Evolutionary conservation across 2,888 invertebrate genomes (phyloP).

Genomic region (Quadriops clusia): DNA sequence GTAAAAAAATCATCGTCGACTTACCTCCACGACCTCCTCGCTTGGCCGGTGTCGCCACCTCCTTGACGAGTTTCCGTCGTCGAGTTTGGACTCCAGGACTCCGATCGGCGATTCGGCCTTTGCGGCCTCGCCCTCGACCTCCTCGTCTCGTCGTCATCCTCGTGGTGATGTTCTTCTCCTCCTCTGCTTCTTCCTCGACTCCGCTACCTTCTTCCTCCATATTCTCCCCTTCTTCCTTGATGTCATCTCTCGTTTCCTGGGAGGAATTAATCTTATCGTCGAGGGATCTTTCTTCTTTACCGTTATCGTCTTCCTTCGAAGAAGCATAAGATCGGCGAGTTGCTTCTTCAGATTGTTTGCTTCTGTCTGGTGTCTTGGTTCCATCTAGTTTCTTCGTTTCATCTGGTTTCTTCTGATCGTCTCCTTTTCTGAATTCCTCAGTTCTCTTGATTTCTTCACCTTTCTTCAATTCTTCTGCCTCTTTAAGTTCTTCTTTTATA

Average conservation of each 20-base stretch:
- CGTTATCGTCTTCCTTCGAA: slow-evolving; percentile 9
- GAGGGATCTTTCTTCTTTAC: slow-evolving; percentile 15
- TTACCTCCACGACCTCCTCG: slow-evolving; percentile 38
- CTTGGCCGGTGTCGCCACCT: slow-evolving; percentile 21
- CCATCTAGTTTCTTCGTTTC: slow-evolving; percentile 14
- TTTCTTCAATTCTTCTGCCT: background rate
- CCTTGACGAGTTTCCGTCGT: slow-evolving; percentile 35
- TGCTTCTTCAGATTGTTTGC: slow-evolving; percentile 2
- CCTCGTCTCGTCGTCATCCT: slow-evolving; percentile 6
- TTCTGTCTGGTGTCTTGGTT: too few species aligned
- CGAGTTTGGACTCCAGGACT: slow-evolving; percentile 44
- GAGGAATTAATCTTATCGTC: slow-evolving; percentile 7
- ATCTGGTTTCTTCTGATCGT: slow-evolving; percentile 19
- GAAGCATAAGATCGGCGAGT: slow-evolving; percentile 12
- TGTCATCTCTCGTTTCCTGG: slow-evolving; percentile 10
- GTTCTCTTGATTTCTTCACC: slow-evolving; percentile 3
- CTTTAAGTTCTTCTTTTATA: too few species aligned
- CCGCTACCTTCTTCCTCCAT: slow-evolving; percentile 11
- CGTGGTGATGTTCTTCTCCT: slow-evolving; percentile 16
- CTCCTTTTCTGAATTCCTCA: slow-evolving; percentile 22
- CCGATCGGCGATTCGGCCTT: slow-evolving; percentile 30
- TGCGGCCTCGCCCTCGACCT: slow-evolving; percentile 23
- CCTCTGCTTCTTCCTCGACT: slow-evolving; percentile 25
- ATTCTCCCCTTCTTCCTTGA: slow-evolving; percentile 11
- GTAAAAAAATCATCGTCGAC: too few species aligned